Evolutionary conservation across 2,113 vertebrate genomes (phyloP).

Genomic region (Neofelis nebulosa): DNA sequence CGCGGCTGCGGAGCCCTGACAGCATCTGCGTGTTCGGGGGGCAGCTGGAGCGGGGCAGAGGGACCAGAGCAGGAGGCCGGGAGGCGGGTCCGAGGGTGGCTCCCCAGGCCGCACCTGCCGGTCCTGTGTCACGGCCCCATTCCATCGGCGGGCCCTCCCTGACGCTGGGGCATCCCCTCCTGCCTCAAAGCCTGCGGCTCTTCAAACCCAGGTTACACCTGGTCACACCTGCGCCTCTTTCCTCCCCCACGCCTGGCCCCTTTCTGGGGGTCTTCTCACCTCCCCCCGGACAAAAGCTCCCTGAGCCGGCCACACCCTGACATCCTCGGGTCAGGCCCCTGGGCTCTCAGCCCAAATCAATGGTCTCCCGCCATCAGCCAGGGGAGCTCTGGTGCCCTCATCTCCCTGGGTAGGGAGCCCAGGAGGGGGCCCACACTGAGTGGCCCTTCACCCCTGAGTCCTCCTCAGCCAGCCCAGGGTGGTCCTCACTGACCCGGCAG

Average conservation of each 20-base stretch:
- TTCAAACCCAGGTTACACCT: background rate
- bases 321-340: fast-evolving
- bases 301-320: background rate
- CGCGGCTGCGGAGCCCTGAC: background rate
- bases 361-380: background rate
- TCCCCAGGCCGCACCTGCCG: background rate
- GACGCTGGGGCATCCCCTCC: background rate
- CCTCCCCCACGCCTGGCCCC: background rate
- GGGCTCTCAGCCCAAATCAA: background rate
- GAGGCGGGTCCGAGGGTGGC: background rate
- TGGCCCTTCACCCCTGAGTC: background rate
- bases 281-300: background rate
- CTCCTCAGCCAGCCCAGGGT: background rate
- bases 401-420: background rate
- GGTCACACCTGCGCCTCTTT: background rate
- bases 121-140: background rate
- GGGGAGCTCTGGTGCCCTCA: background rate
- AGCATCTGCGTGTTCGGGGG: too few relatives aligned
- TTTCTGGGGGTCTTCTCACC: background rate
- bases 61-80: background rate
- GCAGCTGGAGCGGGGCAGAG: too few relatives aligned
- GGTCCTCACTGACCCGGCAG: background rate
- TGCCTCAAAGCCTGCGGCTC: background rate
- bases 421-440: background rate
- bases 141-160: fast-evolving